Conservation (phyloP, 2,113 vertebrate genomes). For the Psittacus erithacus region DNA sequence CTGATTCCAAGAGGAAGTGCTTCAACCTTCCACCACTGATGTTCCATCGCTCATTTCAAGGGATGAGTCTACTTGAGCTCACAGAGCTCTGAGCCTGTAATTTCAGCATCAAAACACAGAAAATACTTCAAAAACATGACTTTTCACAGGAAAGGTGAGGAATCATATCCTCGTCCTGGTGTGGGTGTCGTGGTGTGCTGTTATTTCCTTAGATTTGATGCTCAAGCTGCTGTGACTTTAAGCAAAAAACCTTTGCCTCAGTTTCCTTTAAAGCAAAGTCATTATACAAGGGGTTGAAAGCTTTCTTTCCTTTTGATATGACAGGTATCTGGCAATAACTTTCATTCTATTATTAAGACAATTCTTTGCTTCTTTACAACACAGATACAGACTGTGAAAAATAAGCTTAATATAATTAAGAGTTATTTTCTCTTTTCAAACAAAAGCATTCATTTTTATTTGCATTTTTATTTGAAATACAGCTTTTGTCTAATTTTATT, state of each 20-base stretch:
- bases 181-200: background rate
- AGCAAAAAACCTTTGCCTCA: background rate
- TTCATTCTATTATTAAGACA: background rate
- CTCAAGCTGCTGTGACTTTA: background rate
- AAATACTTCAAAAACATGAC: background rate
- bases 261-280: background rate
- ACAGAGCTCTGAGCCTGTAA: background rate
- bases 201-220: background rate
- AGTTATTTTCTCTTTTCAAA: background rate
- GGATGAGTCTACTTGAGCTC: background rate
- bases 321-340: background rate
- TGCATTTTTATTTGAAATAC: background rate
- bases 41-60: background rate
- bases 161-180: background rate
- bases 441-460: background rate
- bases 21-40: background rate
- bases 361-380: background rate
- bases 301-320: background rate
- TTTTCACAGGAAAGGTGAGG: background rate
- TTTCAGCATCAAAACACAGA: background rate
- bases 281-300: background rate
- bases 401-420: background rate
- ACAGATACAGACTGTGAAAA: background rate
- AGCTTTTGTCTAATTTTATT: background rate
- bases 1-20: background rate